Conservation (phyloP, 2,888 invertebrate genomes). For the Caenorhabditis sp. region DNA sequence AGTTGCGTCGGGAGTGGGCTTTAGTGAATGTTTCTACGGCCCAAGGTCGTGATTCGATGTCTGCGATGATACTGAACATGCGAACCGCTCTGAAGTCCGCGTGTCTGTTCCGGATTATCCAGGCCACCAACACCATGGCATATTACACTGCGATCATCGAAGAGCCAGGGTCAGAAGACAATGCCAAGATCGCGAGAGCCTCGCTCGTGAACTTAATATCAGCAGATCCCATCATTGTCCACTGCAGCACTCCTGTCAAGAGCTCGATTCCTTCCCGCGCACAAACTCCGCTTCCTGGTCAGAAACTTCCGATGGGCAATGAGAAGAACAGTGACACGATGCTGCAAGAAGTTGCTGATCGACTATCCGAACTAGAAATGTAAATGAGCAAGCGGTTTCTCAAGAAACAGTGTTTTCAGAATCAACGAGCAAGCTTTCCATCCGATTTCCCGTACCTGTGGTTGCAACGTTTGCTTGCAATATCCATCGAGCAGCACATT, state of each 20-base stretch:
- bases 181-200: slow-evolving; percentile 25
- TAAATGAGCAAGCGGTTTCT: no score
- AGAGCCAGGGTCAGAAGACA: slow-evolving; percentile 24
- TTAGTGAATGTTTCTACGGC: slow-evolving; percentile 32
- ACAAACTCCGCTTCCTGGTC: slow-evolving; percentile 27
- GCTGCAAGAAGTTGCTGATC: slow-evolving; percentile 3
- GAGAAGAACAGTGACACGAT: slow-evolving; percentile 12
- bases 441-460: slow-evolving; percentile 22
- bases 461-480: slow-evolving; percentile 30
- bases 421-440: slow-evolving; percentile 35
- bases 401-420: no score
- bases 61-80: slow-evolving; percentile 45
- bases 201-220: slow-evolving; percentile 43
- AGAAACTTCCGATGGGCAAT: neutral
- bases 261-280: slow-evolving; percentile 22
- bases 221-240: slow-evolving; percentile 31
- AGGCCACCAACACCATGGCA: slow-evolving; percentile 26
- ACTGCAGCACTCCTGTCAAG: slow-evolving; percentile 53
- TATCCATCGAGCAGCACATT: slow-evolving; percentile 34
- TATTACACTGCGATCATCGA: slow-evolving; percentile 42
- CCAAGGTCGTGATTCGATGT: slow-evolving; percentile 49
- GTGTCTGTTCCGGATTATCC: slow-evolving; percentile 45
- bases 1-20: slow-evolving; percentile 53
- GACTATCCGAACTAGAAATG: slow-evolving; percentile 22
- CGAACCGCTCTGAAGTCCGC: slow-evolving; percentile 36